These are phyloP conservation scores for Cyclophora punctaria DNA, from an alignment of 2,888 invertebrate species.

Conservation along the genomic window DNA sequence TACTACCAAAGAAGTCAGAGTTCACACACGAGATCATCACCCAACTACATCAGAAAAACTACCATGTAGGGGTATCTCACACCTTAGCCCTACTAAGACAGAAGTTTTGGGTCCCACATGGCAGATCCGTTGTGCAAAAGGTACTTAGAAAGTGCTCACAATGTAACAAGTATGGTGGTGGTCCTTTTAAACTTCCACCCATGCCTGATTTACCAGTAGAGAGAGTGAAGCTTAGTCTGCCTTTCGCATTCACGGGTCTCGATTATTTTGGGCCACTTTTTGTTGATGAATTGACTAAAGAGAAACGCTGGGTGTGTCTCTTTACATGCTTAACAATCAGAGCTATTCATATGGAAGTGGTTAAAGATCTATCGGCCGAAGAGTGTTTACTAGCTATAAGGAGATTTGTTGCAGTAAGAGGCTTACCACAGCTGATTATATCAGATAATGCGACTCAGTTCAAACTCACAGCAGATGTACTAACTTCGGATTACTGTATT, in stretches of 20 bases:
- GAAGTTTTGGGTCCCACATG: conserved; percentile 16
- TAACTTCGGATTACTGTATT: conserved; percentile 1
- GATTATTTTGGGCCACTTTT: conserved; percentile 3
- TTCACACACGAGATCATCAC: conserved; percentile 9
- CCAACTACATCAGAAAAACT: conserved; percentile 8
- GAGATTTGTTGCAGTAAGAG: conserved; percentile 11
- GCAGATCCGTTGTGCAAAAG: conserved; percentile 11
- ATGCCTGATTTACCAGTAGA: conserved; percentile 19
- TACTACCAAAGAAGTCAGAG: conserved; percentile 5
- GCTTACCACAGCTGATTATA: conserved; percentile 4
- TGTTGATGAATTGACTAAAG: background rate
- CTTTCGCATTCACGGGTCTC: conserved; percentile 15
- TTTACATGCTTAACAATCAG: conserved; percentile 13
- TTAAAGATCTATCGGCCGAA: conserved; percentile 18
- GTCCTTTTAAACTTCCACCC: conserved; percentile 18
- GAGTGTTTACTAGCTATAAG: conserved; percentile 17
- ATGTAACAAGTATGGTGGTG: conserved; percentile 20
- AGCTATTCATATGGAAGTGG: conserved; percentile 19
- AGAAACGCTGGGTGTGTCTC: conserved; percentile 13
- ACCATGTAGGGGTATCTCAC: conserved; percentile 14
- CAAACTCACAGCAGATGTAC: conserved; percentile 13
- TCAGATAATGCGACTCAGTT: conserved; percentile 19
- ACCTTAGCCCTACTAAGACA: conserved; percentile 11
- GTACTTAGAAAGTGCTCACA: conserved; percentile 7
- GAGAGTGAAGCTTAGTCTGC: conserved; percentile 12